A percentile compares a stretch with the other conserved stretches of the same genome.
These are phyloP conservation scores for Megalonaias nervosa DNA, from an alignment of 1,140 invertebrate species.

Conservation along the genomic window DNA sequence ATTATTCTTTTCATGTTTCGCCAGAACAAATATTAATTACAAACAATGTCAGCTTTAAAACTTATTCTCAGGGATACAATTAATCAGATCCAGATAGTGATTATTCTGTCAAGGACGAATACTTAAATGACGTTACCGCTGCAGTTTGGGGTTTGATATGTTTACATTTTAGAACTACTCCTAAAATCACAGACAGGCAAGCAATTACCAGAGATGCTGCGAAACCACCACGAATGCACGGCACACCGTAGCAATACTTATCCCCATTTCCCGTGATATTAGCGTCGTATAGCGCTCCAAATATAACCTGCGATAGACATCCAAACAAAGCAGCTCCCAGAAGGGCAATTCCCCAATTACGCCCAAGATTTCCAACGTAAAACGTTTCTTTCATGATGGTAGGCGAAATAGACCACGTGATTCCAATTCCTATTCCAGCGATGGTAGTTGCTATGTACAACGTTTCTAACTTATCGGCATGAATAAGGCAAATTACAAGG, in stretches of 20 bases:
- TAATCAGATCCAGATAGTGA: too few species aligned
- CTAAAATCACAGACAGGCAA: slow-evolving; percentile 9
- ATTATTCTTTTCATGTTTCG: too few species aligned
- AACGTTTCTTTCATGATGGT: slow-evolving; percentile 51
- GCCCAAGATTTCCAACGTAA: slow-evolving; percentile 39
- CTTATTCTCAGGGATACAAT: too few species aligned
- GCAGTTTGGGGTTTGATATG: too few species aligned
- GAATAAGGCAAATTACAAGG: slow-evolving; percentile 4
- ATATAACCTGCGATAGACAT: slow-evolving; percentile 34
- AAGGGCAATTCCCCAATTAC: slow-evolving; percentile 50
- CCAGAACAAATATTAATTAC: too few species aligned
- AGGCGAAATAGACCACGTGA: slow-evolving; percentile 42
- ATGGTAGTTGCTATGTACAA: slow-evolving; percentile 35
- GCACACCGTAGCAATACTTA: slow-evolving; percentile 17
- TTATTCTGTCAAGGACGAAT: too few species aligned
- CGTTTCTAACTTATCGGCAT: slow-evolving; percentile 19
- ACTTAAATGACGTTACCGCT: too few species aligned
- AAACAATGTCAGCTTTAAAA: too few species aligned
- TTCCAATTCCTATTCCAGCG: slow-evolving; percentile 39
- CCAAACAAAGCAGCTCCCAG: slow-evolving; percentile 31
- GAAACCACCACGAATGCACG: slow-evolving; percentile 10
- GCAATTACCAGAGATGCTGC: slow-evolving; percentile 10
- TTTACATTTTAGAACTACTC: not conserved
- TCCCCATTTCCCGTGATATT: slow-evolving; percentile 6
- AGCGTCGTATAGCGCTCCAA: slow-evolving; percentile 41